Evolutionary conservation across 2,113 vertebrate genomes (phyloP), one percentile per base, ranked within the genome.

Genomic region (Labeo catla): DNA sequence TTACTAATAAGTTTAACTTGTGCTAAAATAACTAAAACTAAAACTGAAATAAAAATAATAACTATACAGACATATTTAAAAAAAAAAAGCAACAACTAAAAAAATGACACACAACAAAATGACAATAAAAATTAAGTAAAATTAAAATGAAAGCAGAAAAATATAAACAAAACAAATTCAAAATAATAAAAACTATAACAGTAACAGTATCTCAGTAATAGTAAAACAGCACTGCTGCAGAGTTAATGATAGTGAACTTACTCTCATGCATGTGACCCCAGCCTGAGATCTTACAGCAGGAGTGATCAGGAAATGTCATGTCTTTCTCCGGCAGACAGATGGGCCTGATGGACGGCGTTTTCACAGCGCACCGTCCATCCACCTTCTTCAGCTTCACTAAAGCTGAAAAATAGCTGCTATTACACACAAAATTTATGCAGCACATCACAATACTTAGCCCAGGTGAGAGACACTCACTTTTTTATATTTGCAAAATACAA

Each of bases 381-480:
- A 93, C 93, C 93, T 96, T 99, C 93, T 96, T 97, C 91, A 99
- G 93, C 68, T 96, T 97, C 80, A 99, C 91, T 91, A 99, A 94
- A 86, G 94, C 98, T 99, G 91, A 78, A 52, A 50, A 84, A 45
- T 87, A 83, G 19, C 54, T 59, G 7, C 61, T 84, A 65, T 76
- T 52, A 72, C n/a, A 54, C 19, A 74, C 28, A 3, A 39, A 39
- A 39, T 5, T 4, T 5, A 39, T 39, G 5, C 39, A 39, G 39
- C 5, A 39, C 39, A 3, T 39, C 39, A 39, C 36, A 39, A 70
- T 0, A 3, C 36, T 19, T 19, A 19, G 15, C 15, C 39, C 36
- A 39, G 15, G 2, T 16, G 16, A 70, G 8, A 36, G 7, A 36
- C 34, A 8, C 13, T 19, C 28, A 5, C 12, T 6, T 36, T 36